Evolutionary conservation across 2,113 vertebrate species (phyloP), one percentile per base, ranked within the genome.

Genomic region (Macroglossus sobrinus): DNA sequence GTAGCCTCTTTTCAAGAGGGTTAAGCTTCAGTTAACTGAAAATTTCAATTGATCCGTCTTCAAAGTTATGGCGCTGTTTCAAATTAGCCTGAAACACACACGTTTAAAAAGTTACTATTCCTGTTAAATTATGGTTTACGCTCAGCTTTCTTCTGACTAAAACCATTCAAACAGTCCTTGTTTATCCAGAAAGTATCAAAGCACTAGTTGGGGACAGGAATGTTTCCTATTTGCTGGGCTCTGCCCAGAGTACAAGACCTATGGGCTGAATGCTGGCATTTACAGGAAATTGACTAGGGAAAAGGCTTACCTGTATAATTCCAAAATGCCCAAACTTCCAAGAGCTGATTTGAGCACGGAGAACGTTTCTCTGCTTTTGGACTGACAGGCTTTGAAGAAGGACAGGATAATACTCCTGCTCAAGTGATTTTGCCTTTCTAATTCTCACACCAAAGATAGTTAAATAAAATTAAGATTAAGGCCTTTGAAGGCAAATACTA

Each of bases 401-500:
- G 9, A 61, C 80, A 55, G 26, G 26, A 5, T 33, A 89, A 43
- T 78, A 94, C 30, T 63, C 24, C n/a, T 66, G n/a, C 16, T 30
- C 50, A 61, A 74, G 33, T 47, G 82, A 78, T 69, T 68, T 59
- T 38, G 57, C 43, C 64, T 55, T 94, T 79, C 75, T 63, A 55
- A 72, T 95, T 88, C 59, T 86, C 43, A 45, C 13, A 82, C 15
- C 55, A 21, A 40, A 5, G 5, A 18, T 40, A 66, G n/a, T 33
- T 53, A 92, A 93, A 53, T 61, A 84, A 94, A 80, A 95, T 57
- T 26, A 85, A 93, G 33, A 89, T 68, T 30, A 93, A 84, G 35
- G 43, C 92, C 69, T 53, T n/a, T 53, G 9, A 89, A 19, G 21
- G 19, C 16, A 93, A 85, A 28, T 33, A 79, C 38, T 79, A 33